Evolutionary conservation across 2,888 invertebrate genomes (phyloP).

Genomic region (Limnephilus marmoratus): DNA sequence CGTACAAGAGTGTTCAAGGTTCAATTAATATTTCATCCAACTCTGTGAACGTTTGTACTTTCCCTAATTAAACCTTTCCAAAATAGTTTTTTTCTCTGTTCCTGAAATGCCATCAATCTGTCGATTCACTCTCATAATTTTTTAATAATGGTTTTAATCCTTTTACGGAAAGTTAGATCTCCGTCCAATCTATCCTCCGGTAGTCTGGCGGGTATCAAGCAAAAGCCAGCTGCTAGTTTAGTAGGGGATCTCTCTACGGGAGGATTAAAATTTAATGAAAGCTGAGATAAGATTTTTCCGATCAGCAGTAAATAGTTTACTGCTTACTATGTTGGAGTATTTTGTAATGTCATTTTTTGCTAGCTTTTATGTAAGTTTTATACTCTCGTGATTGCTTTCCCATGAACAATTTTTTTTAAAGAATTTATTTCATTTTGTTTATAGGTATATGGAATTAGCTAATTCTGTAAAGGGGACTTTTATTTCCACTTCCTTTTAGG

Average conservation of each 20-base stretch:
- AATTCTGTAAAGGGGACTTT: neutral
- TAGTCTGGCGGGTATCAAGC: conserved; percentile 2
- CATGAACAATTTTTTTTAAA: neutral
- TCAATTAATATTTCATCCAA: no score
- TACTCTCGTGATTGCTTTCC: neutral
- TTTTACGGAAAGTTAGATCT: neutral
- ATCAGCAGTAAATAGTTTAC: conserved; percentile 2
- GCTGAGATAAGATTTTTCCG: conserved; percentile 54
- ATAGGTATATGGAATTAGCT: neutral
- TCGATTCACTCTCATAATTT: neutral
- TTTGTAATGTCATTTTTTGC: neutral
- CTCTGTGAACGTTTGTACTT: no score
- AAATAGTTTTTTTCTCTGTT: neutral
- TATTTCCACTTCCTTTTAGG: neutral
- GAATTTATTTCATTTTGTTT: neutral
- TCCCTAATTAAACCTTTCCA: no score
- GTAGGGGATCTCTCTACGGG: conserved; percentile 1
- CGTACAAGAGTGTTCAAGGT: no score
- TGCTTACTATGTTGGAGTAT: neutral
- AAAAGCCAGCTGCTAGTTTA: neutral
- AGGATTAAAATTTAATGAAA: conserved; percentile 59
- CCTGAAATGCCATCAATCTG: neutral
- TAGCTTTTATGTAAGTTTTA: neutral
- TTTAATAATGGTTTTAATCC: neutral
- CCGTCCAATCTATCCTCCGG: neutral